phyloP scores from a whole-genome alignment of 2,797 vertebrate genomes.

The Lutjanus argentimaculatus region DNA sequence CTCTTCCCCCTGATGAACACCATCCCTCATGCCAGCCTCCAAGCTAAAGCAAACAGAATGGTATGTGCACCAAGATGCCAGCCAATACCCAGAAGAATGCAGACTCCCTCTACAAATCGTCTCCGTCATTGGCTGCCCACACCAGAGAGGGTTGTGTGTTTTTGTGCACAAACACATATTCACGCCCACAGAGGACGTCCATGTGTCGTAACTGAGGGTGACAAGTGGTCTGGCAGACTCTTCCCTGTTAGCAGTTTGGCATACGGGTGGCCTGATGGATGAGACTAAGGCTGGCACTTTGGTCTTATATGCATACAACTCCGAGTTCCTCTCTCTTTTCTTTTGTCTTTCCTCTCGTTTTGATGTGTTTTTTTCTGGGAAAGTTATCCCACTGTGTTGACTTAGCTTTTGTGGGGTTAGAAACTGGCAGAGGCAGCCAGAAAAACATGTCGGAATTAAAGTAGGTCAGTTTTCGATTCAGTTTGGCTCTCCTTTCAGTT shows the following conservation, averaged over 20 bases:
- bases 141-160: conserved; percentile 39
- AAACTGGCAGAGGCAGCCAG: conserved; percentile 22
- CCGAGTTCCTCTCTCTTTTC: conserved; percentile 13
- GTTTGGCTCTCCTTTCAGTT: conserved; percentile 26
- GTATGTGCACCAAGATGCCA: conserved; percentile 39
- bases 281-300: conserved; percentile 16
- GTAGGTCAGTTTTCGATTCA: conserved; percentile 35
- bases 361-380: conserved; percentile 19
- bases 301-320: conserved; percentile 16
- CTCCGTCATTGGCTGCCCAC: conserved; percentile 40
- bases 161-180: conserved; percentile 32
- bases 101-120: conserved; percentile 32
- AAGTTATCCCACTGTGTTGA: conserved; percentile 5
- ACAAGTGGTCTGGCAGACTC: conserved; percentile 66
- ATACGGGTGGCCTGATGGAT: conserved; percentile 37
- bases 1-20: conserved; percentile 15
- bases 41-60: conserved; percentile 50
- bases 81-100: conserved; percentile 59
- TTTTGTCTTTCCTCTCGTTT: conserved; percentile 9
- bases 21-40: conserved; percentile 33
- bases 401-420: conserved; percentile 31
- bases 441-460: conserved; percentile 35
- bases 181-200: conserved; percentile 53
- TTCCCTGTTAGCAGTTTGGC: conserved; percentile 41
- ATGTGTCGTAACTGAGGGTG: conserved; percentile 55